A percentile compares a stretch with the other conserved stretches of the same genome.
Conservation (phyloP, 2,888 invertebrate genomes). For the Rotaria socialis region DNA sequence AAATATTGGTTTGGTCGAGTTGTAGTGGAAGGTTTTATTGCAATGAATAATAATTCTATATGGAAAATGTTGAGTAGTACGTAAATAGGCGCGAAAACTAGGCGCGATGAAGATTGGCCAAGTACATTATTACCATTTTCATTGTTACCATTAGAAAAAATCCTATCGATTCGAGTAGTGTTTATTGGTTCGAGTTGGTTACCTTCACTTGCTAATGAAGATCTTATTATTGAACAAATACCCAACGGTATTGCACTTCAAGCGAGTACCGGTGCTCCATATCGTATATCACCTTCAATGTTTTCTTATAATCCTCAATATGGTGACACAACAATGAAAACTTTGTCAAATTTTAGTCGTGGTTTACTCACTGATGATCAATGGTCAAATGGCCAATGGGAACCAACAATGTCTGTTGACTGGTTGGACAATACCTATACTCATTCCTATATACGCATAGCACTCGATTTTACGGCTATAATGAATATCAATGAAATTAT, state of each 20-base stretch:
- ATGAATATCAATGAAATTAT: not conserved
- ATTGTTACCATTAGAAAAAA: not conserved
- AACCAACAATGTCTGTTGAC: not conserved
- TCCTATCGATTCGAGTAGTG: not conserved
- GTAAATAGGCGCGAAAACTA: not conserved
- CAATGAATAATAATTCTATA: not conserved
- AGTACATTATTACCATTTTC: conserved; percentile 18
- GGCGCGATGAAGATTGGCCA: conserved; percentile 10
- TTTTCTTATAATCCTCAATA: not conserved
- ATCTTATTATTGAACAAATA: conserved; percentile 14
- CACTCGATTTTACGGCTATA: not conserved
- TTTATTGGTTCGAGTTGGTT: not conserved
- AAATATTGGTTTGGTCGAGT: not conserved
- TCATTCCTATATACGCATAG: not conserved
- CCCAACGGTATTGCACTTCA: conserved; percentile 7
- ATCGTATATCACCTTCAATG: not conserved
- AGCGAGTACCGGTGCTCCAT: not conserved
- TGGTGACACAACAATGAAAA: not conserved
- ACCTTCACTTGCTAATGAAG: not conserved
- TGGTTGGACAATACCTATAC: not conserved
- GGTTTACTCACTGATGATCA: not conserved
- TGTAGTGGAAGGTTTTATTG: not conserved
- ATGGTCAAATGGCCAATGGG: not conserved
- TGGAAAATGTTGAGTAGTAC: conserved; percentile 1
- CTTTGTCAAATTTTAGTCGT: not conserved